These are phyloP conservation scores for Falcunculus frontatus DNA, from an alignment of 2,113 vertebrate genomes.

Conservation along the genomic window DNA sequence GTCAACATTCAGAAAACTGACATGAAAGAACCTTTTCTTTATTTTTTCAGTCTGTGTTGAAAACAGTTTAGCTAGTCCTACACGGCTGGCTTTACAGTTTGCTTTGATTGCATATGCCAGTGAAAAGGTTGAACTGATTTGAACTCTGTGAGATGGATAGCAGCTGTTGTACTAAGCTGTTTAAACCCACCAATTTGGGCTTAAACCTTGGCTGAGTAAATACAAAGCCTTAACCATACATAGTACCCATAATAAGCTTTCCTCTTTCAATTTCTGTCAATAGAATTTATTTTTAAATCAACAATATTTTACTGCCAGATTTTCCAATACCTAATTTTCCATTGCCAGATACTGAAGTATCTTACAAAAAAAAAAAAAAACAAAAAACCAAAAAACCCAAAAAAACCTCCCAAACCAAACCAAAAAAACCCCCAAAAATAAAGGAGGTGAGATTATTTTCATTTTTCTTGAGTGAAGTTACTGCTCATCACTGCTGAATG, in stretches of 20 bases:
- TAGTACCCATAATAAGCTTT: background rate
- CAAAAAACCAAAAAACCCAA: too few species aligned
- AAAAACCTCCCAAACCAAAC: too few species aligned
- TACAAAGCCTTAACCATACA: background rate
- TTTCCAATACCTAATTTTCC: background rate
- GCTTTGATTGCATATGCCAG: background rate
- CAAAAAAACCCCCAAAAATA: background rate
- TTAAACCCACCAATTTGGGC: constrained; percentile 11
- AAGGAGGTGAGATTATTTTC: background rate
- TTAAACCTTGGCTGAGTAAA: background rate
- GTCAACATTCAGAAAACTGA: background rate
- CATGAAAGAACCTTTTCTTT: background rate
- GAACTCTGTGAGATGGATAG: background rate
- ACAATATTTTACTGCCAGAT: background rate
- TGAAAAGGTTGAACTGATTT: constrained; percentile 24
- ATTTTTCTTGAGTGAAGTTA: background rate
- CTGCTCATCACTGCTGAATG: background rate
- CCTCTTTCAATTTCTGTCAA: background rate
- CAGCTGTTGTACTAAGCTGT: constrained; percentile 17
- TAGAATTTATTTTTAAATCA: background rate
- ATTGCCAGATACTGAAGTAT: background rate
- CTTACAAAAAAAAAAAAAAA: background rate
- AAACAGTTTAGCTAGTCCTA: background rate
- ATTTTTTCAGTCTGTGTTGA: background rate
- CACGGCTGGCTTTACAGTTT: background rate